These are phyloP conservation scores for Creontiades dilutus DNA, from an alignment of 2,888 invertebrate species.

Conservation along the genomic window DNA sequence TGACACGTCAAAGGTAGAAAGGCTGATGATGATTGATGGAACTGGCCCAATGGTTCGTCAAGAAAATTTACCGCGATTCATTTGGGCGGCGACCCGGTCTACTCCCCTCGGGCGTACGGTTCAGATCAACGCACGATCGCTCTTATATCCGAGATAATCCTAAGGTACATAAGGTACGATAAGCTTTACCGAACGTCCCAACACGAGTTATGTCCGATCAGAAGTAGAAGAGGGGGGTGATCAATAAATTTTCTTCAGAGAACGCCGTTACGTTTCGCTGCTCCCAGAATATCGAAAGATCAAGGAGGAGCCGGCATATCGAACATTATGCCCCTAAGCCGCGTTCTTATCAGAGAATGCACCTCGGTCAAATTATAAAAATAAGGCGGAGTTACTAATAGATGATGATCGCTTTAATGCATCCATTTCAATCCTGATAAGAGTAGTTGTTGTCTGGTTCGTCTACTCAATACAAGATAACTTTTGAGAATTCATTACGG, in stretches of 20 bases:
- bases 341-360: background rate
- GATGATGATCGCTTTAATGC: background rate
- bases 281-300: background rate
- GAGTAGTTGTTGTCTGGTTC: background rate
- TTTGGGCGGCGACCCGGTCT: background rate
- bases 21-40: constrained; percentile 41
- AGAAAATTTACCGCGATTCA: constrained; percentile 50
- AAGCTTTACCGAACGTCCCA: background rate
- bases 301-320: constrained; percentile 11
- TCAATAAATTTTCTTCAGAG: constrained; percentile 10
- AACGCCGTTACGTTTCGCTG: constrained; percentile 48
- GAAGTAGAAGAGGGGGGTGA: background rate
- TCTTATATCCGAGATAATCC: constrained; percentile 7
- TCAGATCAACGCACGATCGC: constrained; percentile 28
- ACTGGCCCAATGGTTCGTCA: constrained; percentile 34
- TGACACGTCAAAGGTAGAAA: constrained; percentile 22
- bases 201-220: background rate
- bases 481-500: too few relatives aligned
- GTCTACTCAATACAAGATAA: too few relatives aligned
- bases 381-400: background rate
- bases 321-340: constrained; percentile 13
- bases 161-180: background rate
- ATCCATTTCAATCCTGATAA: background rate
- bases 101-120: constrained; percentile 1
- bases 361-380: constrained; percentile 14